Percentiles rank a stretch among this genome's conserved stretches.
phyloP scores from a whole-genome alignment of 2,888 invertebrate species.

The Hypolimnas misippus region DNA sequence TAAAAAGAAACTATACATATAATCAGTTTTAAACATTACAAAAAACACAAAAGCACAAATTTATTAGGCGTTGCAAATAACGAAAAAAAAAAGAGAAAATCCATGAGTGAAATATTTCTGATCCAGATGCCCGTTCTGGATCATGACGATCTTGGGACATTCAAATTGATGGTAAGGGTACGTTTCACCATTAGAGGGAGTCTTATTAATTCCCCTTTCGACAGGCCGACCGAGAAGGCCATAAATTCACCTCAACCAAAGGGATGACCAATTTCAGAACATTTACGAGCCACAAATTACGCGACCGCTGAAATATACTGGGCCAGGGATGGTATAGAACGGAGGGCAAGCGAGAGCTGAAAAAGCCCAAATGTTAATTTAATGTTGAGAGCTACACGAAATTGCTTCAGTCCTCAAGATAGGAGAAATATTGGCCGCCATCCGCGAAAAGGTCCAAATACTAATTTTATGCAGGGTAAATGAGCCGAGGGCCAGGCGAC shows the following conservation, averaged over 20 bases:
- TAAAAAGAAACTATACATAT: too few species aligned
- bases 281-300: slow-evolving; percentile 85
- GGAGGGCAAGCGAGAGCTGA: slow-evolving; percentile 68
- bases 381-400: slow-evolving; percentile 79
- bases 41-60: too few species aligned
- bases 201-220: slow-evolving; percentile 84
- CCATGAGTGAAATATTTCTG: slow-evolving; percentile 65
- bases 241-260: slow-evolving; percentile 84
- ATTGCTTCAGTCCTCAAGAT: slow-evolving; percentile 76
- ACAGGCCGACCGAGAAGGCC: slow-evolving; percentile 82
- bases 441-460: slow-evolving; percentile 70
- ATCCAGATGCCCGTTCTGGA: slow-evolving; percentile 71
- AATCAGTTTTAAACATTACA: too few species aligned
- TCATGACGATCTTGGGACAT: slow-evolving; percentile 78
- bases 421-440: slow-evolving; percentile 71
- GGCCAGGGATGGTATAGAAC: slow-evolving; percentile 67
- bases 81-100: slow-evolving; percentile 45
- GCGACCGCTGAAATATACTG: slow-evolving; percentile 83
- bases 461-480: slow-evolving; percentile 81
- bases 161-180: slow-evolving; percentile 83
- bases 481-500: slow-evolving; percentile 63
- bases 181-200: slow-evolving; percentile 83
- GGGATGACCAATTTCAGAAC: slow-evolving; percentile 85
- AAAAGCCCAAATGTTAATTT: slow-evolving; percentile 83
- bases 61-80: too few species aligned